Conservation (phyloP, 2,888 invertebrate species). For the Oligia fasciuncula region DNA sequence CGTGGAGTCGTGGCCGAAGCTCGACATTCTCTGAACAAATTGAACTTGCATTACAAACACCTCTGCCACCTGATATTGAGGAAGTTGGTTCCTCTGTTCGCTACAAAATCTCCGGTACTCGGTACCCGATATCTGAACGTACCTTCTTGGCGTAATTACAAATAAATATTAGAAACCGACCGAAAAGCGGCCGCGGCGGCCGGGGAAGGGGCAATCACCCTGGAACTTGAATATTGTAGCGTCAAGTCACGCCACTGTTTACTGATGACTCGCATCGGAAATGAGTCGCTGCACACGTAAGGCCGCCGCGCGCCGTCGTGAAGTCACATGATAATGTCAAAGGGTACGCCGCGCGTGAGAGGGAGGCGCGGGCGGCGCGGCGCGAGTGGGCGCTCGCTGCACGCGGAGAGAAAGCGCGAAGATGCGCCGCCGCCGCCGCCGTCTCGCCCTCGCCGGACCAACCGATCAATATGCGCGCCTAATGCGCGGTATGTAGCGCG, state of each 20-base stretch:
- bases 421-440: neutral
- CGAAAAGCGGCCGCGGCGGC: neutral
- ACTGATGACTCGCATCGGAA: neutral
- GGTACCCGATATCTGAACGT: neutral
- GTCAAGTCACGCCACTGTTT: neutral
- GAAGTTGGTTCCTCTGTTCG: neutral
- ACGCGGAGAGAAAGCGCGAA: conserved; percentile 41
- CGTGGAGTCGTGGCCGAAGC: neutral
- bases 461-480: conserved; percentile 41
- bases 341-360: conserved; percentile 24
- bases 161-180: neutral
- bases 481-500: conserved; percentile 33
- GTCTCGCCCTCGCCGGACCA: neutral
- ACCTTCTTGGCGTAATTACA: neutral
- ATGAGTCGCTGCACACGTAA: neutral
- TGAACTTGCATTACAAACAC: neutral
- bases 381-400: neutral
- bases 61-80: neutral
- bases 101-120: neutral
- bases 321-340: conserved; percentile 33
- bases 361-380: neutral
- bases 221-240: neutral
- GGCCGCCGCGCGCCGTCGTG: conserved; percentile 10
- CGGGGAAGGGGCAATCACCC: neutral
- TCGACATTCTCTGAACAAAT: neutral